phyloP scores from a whole-genome alignment of 92 coral and sea anemone genomes.

The Pocillopora meandrina region DNA sequence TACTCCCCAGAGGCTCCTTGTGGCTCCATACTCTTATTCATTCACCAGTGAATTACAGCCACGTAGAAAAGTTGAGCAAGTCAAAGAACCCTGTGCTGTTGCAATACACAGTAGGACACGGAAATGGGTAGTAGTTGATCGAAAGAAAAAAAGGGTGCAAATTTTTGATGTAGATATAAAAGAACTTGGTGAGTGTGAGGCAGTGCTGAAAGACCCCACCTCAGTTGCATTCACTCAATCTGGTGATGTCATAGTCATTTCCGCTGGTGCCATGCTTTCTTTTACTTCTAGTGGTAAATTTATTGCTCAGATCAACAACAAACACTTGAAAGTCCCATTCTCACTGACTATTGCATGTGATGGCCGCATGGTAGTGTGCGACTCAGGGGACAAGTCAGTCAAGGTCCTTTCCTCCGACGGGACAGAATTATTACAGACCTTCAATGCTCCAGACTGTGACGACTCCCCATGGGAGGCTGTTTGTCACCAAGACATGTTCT shows the following conservation, averaged over 20 bases:
- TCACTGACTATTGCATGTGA: neutral
- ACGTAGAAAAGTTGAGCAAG: neutral
- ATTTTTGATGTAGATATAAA: neutral
- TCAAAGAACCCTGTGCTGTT: neutral
- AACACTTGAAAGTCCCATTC: neutral
- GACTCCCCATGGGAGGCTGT: too few relatives aligned
- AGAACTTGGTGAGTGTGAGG: neutral
- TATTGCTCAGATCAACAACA: constrained; percentile 38
- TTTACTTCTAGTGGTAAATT: constrained; percentile 54
- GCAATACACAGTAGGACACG: neutral
- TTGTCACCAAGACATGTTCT: too few relatives aligned
- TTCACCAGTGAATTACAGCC: neutral
- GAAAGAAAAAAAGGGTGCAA: neutral
- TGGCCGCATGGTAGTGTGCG: constrained; percentile 11
- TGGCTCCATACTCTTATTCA: constrained; percentile 25
- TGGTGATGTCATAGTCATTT: neutral
- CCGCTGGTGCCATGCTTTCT: neutral
- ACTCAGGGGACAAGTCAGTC: neutral
- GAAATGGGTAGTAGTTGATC: neutral
- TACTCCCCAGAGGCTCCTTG: constrained; percentile 46
- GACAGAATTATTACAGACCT: neutral
- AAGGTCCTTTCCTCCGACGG: constrained; percentile 28
- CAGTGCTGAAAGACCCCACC: neutral
- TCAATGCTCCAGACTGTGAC: neutral
- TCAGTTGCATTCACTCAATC: constrained; percentile 14